These are phyloP conservation scores for Acronicta aceris DNA, from an alignment of 2,888 invertebrate species.

Conservation along the genomic window DNA sequence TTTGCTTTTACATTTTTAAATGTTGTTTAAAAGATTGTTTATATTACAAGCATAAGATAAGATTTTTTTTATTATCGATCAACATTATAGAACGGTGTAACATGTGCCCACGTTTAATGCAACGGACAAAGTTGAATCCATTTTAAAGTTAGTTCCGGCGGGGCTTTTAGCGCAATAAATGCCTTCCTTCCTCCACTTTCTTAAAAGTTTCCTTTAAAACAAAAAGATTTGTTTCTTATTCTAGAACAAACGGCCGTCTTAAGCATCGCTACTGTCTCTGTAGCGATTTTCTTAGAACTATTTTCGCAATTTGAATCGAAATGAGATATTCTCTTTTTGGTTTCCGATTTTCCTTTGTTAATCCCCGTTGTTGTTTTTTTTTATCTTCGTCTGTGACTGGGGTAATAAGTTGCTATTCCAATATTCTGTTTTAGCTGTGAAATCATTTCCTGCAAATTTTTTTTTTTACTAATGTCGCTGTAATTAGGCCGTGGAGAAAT, in stretches of 20 bases:
- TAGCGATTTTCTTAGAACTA: constrained; percentile 59
- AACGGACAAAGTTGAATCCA: constrained; percentile 88
- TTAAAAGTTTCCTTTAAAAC: constrained; percentile 87
- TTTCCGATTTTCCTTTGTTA: constrained; percentile 56
- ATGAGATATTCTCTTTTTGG: constrained; percentile 58
- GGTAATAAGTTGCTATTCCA: constrained; percentile 23
- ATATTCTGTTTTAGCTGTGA: constrained; percentile 12
- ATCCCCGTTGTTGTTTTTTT: constrained; percentile 35
- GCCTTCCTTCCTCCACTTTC: constrained; percentile 88
- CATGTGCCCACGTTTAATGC: constrained; percentile 75
- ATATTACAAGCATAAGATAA: no score
- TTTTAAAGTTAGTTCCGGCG: constrained; percentile 87
- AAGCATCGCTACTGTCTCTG: constrained; percentile 56
- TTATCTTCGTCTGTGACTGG: constrained; percentile 20
- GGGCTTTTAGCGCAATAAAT: constrained; percentile 89
- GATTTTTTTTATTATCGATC: neutral
- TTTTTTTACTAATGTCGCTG: neutral
- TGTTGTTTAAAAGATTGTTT: no score
- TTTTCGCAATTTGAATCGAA: constrained; percentile 62
- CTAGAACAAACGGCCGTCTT: constrained; percentile 78
- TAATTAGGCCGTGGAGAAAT: neutral
- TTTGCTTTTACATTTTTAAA: no score
- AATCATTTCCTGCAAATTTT: constrained; percentile 5
- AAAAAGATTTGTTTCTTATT: constrained; percentile 86
- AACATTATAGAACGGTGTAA: constrained; percentile 70